Evolutionary conservation across 2,113 vertebrate species (phyloP).

Genomic region (Crotalus horridus): DNA sequence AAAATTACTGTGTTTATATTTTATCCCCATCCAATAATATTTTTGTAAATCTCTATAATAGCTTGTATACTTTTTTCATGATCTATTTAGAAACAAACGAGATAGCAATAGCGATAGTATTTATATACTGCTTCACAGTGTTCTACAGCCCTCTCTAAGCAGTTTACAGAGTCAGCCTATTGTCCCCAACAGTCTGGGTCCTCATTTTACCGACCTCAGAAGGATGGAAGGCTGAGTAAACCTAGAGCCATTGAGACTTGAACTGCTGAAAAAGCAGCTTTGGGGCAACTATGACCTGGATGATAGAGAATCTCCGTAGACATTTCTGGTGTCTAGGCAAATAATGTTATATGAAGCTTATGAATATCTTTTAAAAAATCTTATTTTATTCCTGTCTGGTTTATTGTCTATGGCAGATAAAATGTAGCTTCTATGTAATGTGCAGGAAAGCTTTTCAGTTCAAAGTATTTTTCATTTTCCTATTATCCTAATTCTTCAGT

Average conservation of each 20-base stretch:
- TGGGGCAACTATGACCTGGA: too few relatives aligned
- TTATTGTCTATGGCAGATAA: background rate
- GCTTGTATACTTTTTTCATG: background rate
- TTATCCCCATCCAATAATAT: background rate
- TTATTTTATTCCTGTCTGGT: background rate
- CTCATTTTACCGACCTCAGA: too few relatives aligned
- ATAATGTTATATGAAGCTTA: background rate
- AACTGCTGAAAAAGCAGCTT: too few relatives aligned
- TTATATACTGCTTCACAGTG: too few relatives aligned
- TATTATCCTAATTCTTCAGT: background rate
- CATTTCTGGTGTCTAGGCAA: background rate
- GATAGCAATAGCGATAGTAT: too few relatives aligned
- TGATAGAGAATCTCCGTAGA: too few relatives aligned
- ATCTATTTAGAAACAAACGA: background rate
- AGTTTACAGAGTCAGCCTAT: too few relatives aligned
- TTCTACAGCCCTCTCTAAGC: too few relatives aligned
- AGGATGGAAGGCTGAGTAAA: too few relatives aligned
- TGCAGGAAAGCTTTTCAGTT: background rate
- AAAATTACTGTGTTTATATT: background rate
- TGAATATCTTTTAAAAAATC: background rate
- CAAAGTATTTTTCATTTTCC: background rate
- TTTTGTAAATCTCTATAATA: background rate
- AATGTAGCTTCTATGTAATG: background rate
- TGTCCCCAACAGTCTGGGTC: too few relatives aligned
- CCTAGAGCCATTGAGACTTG: too few relatives aligned